Conservation (phyloP, 1,140 invertebrate species). For the Mylabris phalerata region DNA sequence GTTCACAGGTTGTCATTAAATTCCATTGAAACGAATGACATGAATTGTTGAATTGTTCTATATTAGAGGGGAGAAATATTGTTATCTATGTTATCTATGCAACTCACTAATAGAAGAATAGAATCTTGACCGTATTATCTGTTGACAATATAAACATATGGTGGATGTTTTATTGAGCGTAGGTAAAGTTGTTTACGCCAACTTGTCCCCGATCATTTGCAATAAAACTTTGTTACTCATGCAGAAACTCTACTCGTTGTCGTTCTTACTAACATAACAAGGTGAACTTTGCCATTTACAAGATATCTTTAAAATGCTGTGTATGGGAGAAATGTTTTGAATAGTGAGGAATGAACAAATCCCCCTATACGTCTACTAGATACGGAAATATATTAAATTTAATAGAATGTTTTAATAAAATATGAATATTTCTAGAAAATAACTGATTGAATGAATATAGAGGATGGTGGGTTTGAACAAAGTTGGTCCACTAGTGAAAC, state of each 20-base stretch:
- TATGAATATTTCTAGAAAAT: no score
- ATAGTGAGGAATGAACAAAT: no score
- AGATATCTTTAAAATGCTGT: no score
- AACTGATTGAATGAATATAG: no score
- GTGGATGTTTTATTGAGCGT: constrained; percentile 20
- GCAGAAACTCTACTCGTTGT: constrained; percentile 16
- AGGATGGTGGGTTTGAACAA: no score
- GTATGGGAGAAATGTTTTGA: no score
- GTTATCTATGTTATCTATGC: not conserved
- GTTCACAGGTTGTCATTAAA: no score
- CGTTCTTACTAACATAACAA: constrained; percentile 14
- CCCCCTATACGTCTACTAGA: no score
- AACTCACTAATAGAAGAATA: not conserved
- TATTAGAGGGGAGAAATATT: not conserved
- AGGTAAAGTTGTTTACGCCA: constrained; percentile 20
- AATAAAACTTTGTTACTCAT: constrained; percentile 24
- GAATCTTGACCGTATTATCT: constrained; percentile 3
- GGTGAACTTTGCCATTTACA: constrained; percentile 9
- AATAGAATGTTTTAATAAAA: no score
- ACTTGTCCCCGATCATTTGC: constrained; percentile 22
- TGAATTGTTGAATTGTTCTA: not conserved
- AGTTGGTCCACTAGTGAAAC: no score
- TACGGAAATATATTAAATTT: no score
- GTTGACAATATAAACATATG: constrained; percentile 18
- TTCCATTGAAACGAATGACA: no score